Base-by-base conservation (phyloP, 1,140 invertebrate genomes). In the Heliconius nattereri region DNA sequence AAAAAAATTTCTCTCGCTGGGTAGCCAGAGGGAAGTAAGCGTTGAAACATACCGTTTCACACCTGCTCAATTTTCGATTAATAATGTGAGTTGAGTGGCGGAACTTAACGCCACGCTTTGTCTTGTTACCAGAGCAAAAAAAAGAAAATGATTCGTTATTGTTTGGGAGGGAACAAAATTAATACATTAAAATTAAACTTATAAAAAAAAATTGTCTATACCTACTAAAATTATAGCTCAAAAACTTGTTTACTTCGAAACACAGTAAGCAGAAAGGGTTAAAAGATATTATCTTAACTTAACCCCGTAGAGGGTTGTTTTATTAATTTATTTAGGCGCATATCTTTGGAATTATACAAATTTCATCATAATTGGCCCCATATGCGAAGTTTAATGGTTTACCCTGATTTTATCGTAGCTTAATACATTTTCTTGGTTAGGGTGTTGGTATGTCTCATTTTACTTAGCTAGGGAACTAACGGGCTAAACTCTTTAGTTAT, bases 281-380 rank as follows among this genome's bases (percentile, higher is more conserved):
- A 78, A 83, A 76, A 85, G 89, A 91, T 92, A 81, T 81, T 90
- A 91, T 91, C 90, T 40, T 57, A 16, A 87, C 87, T 92, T 90
- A 91, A 90, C 91, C 90, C 90, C 87, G 86, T 78, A 66, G 80
- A 84, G 89, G 90, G 90, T 86, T 87, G 86, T 89, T 91, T 92
- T 92, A 93, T 93, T 93, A 92, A 93, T 93, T 90, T 93, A 93
- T 93, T 92, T 92, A 89, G 82, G 81, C 80, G 79, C 86, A 84
- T 91, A 92, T 92, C 91, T 87, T 81, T 79, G 76, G 78, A 88
- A 88, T 88, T 89, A 86, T 86, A 89, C 87, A 87, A 91, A 89
- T 89, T 89, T 83, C 76, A 78, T 78, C 85, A 81, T 91, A 91
- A 92, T 91, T 90, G 84, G 79, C 81, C 90, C 89, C 91, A 92